Evolutionary conservation across 2,113 vertebrate species (phyloP), one percentile per base, ranked within the genome.

Genomic region (Nestor notabilis): DNA sequence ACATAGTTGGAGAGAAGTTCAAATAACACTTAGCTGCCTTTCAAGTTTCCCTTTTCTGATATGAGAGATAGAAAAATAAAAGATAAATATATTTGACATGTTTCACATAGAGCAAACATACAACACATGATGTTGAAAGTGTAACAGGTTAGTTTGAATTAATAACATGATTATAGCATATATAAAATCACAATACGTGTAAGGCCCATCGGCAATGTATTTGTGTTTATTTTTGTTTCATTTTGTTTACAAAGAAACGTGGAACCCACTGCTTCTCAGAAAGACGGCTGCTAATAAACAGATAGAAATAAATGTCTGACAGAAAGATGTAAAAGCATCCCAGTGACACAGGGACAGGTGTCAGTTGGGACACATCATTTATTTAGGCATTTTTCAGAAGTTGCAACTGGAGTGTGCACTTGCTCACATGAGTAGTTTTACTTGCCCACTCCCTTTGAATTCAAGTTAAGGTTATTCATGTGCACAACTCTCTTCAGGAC

Each of bases 401-500:
- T 19, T 84, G 81, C 79, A 80, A 71, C 61, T 4, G 17, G 35
- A 66, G 69, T 35, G 2, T 0, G 2, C 18, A 1, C 77, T 80
- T 28, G 5, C 85, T 85, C 71, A 90, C 50, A 27, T 24, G 89
- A 82, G 76, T 14, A 87, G 69, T 49, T 93, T 71, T 23, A 79
- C 86, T 95, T 58, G 37, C 19, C 7, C 37, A 2, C 37, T 87
- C 77, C 41, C 89, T 87, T 83, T 76, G 81, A 92, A 91, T 92
- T 79, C 87, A 76, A 89, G 92, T 64, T 71, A 89, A 94, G 37
- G 69, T 96, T 95, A 82, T 89, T 87, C 96, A 85, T 95, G 94
- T 93, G 94, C 92, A 87, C 61, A 93, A 87, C 69, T 72, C 61
- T 84, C 83, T 66, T 87, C 92, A 95, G 87, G 91, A 76, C 93